Percentiles rank a stretch among this genome's conserved stretches.
Conservation (phyloP, 1,140 invertebrate genomes). For the Drosophila rhopaloa region DNA sequence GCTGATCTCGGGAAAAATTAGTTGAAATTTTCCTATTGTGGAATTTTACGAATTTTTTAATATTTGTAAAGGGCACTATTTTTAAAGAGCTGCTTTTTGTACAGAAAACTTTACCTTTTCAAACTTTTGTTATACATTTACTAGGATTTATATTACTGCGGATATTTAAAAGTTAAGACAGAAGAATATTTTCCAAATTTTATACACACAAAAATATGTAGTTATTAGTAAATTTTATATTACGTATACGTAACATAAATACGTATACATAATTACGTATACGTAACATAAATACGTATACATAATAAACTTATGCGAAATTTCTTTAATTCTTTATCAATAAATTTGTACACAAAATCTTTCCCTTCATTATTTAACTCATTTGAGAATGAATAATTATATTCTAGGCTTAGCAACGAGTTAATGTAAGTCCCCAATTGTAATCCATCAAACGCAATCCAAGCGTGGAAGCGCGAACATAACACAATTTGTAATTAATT, state of each 20-base stretch:
- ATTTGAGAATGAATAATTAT: neutral
- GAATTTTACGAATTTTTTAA: neutral
- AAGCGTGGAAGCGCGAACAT: constrained; percentile 13
- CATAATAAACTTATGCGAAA: neutral
- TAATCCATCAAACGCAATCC: constrained; percentile 1
- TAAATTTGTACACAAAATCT: neutral
- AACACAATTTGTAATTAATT: constrained; percentile 22
- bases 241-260: neutral
- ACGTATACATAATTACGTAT: neutral
- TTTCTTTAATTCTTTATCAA: neutral
- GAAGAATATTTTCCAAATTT: too few species aligned
- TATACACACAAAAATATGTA: neutral
- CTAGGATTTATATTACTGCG: too few species aligned
- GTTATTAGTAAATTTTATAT: neutral
- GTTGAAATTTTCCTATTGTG: neutral
- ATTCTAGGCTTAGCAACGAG: neutral
- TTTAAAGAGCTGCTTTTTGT: too few species aligned
- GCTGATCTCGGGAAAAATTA: neutral
- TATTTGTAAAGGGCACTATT: too few species aligned
- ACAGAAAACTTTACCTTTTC: too few species aligned
- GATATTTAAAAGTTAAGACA: too few species aligned
- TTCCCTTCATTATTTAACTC: neutral
- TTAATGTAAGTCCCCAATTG: neutral
- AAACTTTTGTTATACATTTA: too few species aligned
- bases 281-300: neutral